Evolutionary conservation across 2,888 invertebrate genomes (phyloP).

Genomic region (Xestia sexstrigata): DNA sequence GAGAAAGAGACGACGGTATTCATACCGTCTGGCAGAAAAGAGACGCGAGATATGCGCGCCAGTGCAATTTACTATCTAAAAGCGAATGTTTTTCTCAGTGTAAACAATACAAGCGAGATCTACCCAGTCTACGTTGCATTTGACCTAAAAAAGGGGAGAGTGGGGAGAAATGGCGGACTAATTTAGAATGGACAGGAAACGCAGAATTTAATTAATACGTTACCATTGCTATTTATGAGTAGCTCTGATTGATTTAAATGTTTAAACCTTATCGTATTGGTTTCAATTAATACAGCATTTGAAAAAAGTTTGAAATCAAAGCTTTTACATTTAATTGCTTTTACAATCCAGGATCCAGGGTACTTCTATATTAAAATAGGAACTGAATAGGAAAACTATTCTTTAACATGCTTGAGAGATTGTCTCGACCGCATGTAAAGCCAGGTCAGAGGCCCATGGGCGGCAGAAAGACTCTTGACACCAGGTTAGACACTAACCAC

Average conservation of each 20-base stretch:
- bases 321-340: not conserved
- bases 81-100: slow-evolving; percentile 72
- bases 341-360: not conserved
- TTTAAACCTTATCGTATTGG: not conserved
- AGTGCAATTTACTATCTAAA: slow-evolving; percentile 69
- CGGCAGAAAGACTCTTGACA: no score
- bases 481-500: no score
- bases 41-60: slow-evolving; percentile 65
- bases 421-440: no score
- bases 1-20: slow-evolving; percentile 66
- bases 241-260: slow-evolving; percentile 41
- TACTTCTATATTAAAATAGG: not conserved
- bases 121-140: slow-evolving; percentile 55
- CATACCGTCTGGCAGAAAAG: slow-evolving; percentile 48
- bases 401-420: no score
- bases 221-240: slow-evolving; percentile 40
- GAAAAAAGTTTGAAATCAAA: not conserved
- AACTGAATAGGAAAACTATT: not conserved
- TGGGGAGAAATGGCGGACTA: slow-evolving; percentile 36
- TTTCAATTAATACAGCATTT: not conserved
- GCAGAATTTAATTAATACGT: slow-evolving; percentile 32
- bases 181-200: slow-evolving; percentile 49
- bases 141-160: slow-evolving; percentile 57
- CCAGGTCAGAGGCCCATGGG: no score
- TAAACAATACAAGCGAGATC: slow-evolving; percentile 64